Percentiles rank a stretch among this genome's conserved stretches.
phyloP scores from a whole-genome alignment of 2,797 vertebrate genomes.

The Dipus sagitta region DNA sequence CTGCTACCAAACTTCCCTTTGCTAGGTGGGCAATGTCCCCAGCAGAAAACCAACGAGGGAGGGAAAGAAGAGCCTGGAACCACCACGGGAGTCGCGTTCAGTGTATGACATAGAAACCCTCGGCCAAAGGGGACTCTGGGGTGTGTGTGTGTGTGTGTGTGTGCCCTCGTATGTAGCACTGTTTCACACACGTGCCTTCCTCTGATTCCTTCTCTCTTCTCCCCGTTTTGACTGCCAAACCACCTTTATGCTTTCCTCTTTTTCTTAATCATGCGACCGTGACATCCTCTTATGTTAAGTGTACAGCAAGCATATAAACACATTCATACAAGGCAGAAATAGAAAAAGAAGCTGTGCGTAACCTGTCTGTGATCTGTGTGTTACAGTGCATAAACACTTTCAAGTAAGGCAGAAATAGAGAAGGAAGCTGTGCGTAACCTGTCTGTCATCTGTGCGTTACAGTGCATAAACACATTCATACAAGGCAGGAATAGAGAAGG shows the following conservation, averaged over 20 bases:
- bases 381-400: no score
- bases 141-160: no score
- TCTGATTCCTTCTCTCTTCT: not conserved
- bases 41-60: not conserved
- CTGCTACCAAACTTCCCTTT: not conserved
- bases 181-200: not conserved
- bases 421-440: no score
- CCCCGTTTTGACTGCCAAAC: not conserved
- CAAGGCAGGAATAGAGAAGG: no score
- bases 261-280: not conserved
- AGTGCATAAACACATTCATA: no score
- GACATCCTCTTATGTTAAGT: not conserved
- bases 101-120: not conserved
- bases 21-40: not conserved
- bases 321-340: no score
- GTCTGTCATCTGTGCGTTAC: no score
- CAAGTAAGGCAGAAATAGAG: no score
- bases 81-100: fast-evolving
- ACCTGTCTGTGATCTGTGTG: no score
- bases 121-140: not conserved
- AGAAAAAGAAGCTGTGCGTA: no score
- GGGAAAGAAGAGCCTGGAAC: not conserved
- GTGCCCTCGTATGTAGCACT: not conserved
- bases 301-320: not conserved
- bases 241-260: slow-evolving; percentile 44